phyloP scores from a whole-genome alignment of 1,140 invertebrate species.

The Penaeus indicus region DNA sequence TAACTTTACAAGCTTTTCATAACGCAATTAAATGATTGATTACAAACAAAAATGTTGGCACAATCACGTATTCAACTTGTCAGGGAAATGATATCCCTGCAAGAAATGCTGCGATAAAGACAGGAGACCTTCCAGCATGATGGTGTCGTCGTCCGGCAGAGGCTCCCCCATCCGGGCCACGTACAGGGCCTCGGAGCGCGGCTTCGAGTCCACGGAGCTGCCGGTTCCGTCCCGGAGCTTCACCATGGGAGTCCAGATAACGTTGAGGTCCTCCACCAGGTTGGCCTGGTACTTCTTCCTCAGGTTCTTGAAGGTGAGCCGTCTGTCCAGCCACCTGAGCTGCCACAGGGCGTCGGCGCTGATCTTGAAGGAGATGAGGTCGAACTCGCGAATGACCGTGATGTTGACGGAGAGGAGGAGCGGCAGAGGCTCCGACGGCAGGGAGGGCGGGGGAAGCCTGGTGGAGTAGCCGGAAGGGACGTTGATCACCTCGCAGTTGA shows the following conservation, averaged over 20 bases:
- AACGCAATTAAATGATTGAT: too few relatives aligned
- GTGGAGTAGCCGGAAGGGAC: neutral
- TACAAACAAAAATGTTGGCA: neutral
- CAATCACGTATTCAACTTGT: neutral
- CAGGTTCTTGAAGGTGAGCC: slow-evolving; percentile 38
- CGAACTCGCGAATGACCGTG: slow-evolving; percentile 31
- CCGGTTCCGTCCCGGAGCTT: slow-evolving; percentile 24
- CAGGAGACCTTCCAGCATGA: slow-evolving; percentile 38
- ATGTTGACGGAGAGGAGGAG: slow-evolving; percentile 24
- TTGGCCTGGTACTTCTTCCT: neutral
- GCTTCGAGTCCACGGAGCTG: slow-evolving; percentile 25
- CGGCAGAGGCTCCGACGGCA: neutral
- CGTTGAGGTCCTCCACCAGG: slow-evolving; percentile 8
- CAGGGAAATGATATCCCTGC: neutral
- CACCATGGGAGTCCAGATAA: slow-evolving; percentile 30
- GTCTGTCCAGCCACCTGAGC: slow-evolving; percentile 25
- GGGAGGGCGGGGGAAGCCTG: slow-evolving; percentile 26
- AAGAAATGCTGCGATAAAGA: neutral
- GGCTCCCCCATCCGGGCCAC: neutral
- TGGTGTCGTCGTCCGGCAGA: slow-evolving; percentile 44
- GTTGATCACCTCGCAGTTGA: slow-evolving; percentile 67
- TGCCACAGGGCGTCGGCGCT: neutral
- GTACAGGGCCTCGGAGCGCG: slow-evolving; percentile 18
- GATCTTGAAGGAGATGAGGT: slow-evolving; percentile 10
- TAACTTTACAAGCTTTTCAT: neutral